Percentiles rank a stretch among this genome's conserved stretches.
These are phyloP conservation scores for Tragelaphus eurycerus DNA, from an alignment of 2,797 vertebrate genomes.

Conservation along the genomic window DNA sequence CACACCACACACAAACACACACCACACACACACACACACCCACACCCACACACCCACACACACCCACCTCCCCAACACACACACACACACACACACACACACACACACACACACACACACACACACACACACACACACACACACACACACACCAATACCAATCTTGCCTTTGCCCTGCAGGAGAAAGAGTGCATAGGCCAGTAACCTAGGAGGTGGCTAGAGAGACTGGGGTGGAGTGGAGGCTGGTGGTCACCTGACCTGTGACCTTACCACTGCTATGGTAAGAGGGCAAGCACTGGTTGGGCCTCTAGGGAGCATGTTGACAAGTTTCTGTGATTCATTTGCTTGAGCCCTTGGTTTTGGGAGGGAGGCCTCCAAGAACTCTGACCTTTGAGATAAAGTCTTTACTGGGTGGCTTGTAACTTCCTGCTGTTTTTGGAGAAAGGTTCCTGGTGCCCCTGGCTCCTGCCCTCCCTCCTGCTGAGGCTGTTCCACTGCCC, in stretches of 20 bases:
- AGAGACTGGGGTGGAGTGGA: background rate
- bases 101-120: too few relatives aligned
- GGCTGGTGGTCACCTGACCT: background rate
- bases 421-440: constrained; percentile 68
- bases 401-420: constrained; percentile 19
- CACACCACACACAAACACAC: too few relatives aligned
- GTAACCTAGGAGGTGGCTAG: background rate
- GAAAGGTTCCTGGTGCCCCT: constrained; percentile 27
- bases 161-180: background rate
- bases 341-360: background rate
- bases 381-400: background rate
- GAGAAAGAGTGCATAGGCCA: background rate
- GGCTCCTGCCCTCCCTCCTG: background rate
- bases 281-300: background rate
- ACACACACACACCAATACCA: too few relatives aligned
- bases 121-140: too few relatives aligned
- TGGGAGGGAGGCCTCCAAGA: constrained; percentile 23
- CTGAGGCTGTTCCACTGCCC: background rate
- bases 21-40: too few relatives aligned
- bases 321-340: background rate
- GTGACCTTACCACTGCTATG: background rate
- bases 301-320: background rate
- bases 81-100: background rate
- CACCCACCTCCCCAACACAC: background rate
- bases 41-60: too few relatives aligned